Evolutionary conservation across 2,888 invertebrate species (phyloP).

Genomic region (Amblyteles armatorius): DNA sequence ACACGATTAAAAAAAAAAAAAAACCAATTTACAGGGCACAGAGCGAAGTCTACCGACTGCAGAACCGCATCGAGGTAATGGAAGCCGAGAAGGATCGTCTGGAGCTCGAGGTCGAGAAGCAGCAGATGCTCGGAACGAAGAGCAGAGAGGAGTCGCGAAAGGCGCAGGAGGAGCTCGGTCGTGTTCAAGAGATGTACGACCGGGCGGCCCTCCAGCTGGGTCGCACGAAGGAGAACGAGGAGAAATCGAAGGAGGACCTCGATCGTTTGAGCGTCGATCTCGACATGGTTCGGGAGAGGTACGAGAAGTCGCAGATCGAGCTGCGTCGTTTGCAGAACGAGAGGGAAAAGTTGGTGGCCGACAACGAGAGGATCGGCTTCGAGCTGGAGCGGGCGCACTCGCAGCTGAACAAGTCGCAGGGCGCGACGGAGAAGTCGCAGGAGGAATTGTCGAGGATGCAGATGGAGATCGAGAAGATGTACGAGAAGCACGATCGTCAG

Average conservation of each 20-base stretch:
- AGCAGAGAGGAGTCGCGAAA: constrained; percentile 94
- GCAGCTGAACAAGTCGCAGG: constrained; percentile 93
- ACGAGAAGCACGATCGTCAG: constrained; percentile 95
- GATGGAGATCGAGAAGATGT: constrained; percentile 95
- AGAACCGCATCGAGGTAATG: constrained; percentile 94
- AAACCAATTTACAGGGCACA: constrained; percentile 88
- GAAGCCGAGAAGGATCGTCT: constrained; percentile 95
- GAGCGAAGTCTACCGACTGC: constrained; percentile 94
- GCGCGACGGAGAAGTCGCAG: constrained; percentile 94
- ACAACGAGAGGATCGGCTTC: constrained; percentile 93
- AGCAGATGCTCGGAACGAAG: constrained; percentile 91
- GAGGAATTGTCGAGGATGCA: constrained; percentile 95
- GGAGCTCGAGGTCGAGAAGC: constrained; percentile 94
- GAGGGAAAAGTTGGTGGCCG: constrained; percentile 93
- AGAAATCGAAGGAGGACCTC: constrained; percentile 94
- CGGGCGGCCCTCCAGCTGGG: constrained; percentile 93
- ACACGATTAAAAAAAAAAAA: background rate
- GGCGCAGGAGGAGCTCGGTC: constrained; percentile 93
- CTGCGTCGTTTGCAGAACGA: constrained; percentile 92
- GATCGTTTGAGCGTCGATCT: constrained; percentile 92
- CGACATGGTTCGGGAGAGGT: constrained; percentile 94
- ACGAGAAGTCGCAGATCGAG: constrained; percentile 95
- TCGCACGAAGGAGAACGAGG: constrained; percentile 95
- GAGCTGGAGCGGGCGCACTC: constrained; percentile 95
- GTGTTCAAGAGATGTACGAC: constrained; percentile 95